A percentile compares a stretch with the other conserved stretches of the same genome.
These are phyloP conservation scores for Aphaenogaster rudis DNA, from an alignment of 1,140 invertebrate species.

Conservation along the genomic window DNA sequence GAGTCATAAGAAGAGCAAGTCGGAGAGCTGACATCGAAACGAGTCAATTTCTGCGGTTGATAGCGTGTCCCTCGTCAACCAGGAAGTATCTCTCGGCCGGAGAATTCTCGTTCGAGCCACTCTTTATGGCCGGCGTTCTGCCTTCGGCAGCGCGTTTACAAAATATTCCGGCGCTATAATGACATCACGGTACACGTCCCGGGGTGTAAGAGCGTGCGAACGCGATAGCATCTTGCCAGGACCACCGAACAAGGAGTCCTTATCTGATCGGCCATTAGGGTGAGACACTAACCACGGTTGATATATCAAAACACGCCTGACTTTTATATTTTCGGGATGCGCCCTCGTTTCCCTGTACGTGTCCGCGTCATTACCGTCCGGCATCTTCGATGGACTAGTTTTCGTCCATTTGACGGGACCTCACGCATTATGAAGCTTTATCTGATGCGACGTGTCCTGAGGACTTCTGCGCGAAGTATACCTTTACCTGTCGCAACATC, in stretches of 20 bases:
- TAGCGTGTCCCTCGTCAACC: slow-evolving; percentile 55
- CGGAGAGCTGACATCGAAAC: background rate
- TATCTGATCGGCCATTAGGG: slow-evolving; percentile 81
- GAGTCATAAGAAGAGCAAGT: slow-evolving; percentile 14
- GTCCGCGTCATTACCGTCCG: slow-evolving; percentile 54
- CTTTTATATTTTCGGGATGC: slow-evolving; percentile 75
- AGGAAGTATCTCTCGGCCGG: slow-evolving; percentile 37
- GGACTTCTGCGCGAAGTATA: background rate
- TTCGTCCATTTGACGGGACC: slow-evolving; percentile 59
- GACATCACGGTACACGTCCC: slow-evolving; percentile 73
- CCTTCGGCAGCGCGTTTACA: slow-evolving; percentile 65
- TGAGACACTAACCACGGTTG: slow-evolving; percentile 71
- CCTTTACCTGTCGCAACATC: background rate
- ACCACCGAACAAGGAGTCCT: slow-evolving; percentile 74
- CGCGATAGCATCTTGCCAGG: slow-evolving; percentile 77
- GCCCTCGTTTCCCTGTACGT: slow-evolving; percentile 65
- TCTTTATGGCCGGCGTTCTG: slow-evolving; percentile 23
- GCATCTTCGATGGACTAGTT: slow-evolving; percentile 61
- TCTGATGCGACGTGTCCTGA: slow-evolving; percentile 58
- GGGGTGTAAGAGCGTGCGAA: slow-evolving; percentile 77
- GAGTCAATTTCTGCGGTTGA: slow-evolving; percentile 49
- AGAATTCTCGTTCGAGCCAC: slow-evolving; percentile 42
- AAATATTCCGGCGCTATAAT: slow-evolving; percentile 73
- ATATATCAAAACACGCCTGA: slow-evolving; percentile 74
- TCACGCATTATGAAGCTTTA: slow-evolving; percentile 54